phyloP scores from a whole-genome alignment of 2,888 invertebrate species.

The Fragum fragum region DNA sequence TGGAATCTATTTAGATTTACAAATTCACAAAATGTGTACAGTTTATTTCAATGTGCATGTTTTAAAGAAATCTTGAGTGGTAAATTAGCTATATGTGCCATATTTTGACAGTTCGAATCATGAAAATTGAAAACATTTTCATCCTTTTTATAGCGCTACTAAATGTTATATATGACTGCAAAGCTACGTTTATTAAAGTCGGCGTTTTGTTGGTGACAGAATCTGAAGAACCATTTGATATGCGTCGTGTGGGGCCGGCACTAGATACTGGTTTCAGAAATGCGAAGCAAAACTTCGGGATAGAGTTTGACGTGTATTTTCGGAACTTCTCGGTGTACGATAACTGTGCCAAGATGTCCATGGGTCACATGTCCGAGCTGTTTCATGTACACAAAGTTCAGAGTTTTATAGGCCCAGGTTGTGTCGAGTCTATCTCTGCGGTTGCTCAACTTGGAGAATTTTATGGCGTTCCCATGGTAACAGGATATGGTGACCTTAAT shows the following conservation, averaged over 20 bases:
- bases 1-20: too few relatives aligned
- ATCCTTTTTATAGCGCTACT: too few relatives aligned
- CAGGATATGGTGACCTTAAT: slow-evolving; percentile 68
- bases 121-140: too few relatives aligned
- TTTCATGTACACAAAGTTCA: slow-evolving; percentile 57
- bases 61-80: too few relatives aligned
- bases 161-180: background rate
- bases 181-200: slow-evolving; percentile 48
- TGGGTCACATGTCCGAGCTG: slow-evolving; percentile 67
- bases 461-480: slow-evolving; percentile 65
- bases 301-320: slow-evolving; percentile 53
- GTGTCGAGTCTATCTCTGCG: slow-evolving; percentile 57
- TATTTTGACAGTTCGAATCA: too few relatives aligned
- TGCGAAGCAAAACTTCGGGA: slow-evolving; percentile 51
- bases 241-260: slow-evolving; percentile 63
- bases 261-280: slow-evolving; percentile 64
- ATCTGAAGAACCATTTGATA: slow-evolving; percentile 66
- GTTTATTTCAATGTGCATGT: too few relatives aligned
- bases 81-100: too few relatives aligned
- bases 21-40: too few relatives aligned
- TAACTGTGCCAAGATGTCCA: slow-evolving; percentile 57
- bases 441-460: slow-evolving; percentile 67
- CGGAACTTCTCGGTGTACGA: slow-evolving; percentile 61
- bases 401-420: slow-evolving; percentile 70
- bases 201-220: slow-evolving; percentile 70